Evolutionary conservation across 23 tunicate genomes (phyloP), one percentile per base, ranked within the genome.

Genomic region (Trididemnum nubilum): DNA sequence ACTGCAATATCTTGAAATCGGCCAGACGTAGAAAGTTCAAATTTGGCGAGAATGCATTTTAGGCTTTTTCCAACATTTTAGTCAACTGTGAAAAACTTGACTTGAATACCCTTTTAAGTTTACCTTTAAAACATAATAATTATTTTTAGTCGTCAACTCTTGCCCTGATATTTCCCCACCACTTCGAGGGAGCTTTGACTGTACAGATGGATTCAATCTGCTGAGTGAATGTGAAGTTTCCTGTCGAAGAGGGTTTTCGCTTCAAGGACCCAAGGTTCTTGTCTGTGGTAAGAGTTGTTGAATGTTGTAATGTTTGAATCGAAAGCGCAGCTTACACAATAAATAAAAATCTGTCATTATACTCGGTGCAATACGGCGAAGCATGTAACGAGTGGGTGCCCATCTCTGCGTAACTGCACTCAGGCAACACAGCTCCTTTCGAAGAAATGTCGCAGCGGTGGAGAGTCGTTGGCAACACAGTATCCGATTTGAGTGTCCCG

Each of bases 371-470:
- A 7, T 44, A 15, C 54, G 15, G 12, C 54, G 15, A 44, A 44
- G 54, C 54, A 15, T 44, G 54, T 44, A 9, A 44, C 54, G 54
- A 44, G 54, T 15, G 54, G 54, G n/a, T n/a, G n/a, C n/a, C n/a
- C n/a, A n/a, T n/a, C n/a, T n/a, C n/a, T n/a, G n/a, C n/a, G n/a
- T n/a, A n/a, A n/a, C n/a, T n/a, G n/a, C n/a, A n/a, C n/a, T n/a
- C n/a, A n/a, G n/a, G n/a, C n/a, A n/a, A n/a, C n/a, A n/a, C 54
- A 44, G 54, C 9, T 7, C 54, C 54, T 44, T 7, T 44, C 54
- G 54, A 44, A 44, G 54, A 44, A 44, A 44, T 15, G 54, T 44
- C 54, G 54, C 54, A 44, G 54, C 54, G 54, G 54, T 44, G 54
- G 54, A 9, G 54, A 44, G 54, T 15, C 54, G 54, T 44, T 44